Conservation (phyloP, 2,797 vertebrate genomes). For the Benthosema pterotum region DNA sequence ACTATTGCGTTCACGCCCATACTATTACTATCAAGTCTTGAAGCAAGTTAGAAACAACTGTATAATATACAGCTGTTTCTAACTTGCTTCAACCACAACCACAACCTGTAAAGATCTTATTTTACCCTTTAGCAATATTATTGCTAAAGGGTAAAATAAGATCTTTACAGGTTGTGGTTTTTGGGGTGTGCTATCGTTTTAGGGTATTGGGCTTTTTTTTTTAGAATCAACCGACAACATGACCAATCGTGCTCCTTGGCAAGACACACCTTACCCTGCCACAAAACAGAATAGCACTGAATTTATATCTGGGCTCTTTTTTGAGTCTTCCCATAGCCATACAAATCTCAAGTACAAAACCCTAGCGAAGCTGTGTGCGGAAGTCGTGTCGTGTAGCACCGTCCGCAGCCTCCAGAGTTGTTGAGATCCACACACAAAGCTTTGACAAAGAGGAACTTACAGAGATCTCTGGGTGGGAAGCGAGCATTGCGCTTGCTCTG, state of each 20-base stretch:
- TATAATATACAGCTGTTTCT: no score
- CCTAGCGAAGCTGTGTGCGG: constrained; percentile 30
- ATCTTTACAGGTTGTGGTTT: neutral
- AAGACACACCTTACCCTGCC: neutral
- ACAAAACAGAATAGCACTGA: constrained; percentile 26
- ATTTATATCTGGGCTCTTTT: constrained; percentile 15
- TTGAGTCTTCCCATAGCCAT: constrained; percentile 22
- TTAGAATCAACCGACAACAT: constrained; percentile 19
- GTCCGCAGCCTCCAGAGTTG: constrained; percentile 24
- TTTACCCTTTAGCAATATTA: no score
- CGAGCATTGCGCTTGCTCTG: constrained; percentile 73
- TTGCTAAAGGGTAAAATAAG: neutral
- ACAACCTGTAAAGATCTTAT: no score
- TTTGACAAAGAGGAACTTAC: constrained; percentile 79
- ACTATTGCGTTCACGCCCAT: no score
- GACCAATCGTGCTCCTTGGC: constrained; percentile 8
- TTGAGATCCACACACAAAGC: constrained; percentile 26
- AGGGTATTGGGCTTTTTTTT: constrained; percentile 4
- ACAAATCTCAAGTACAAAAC: no score
- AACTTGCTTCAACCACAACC: no score
- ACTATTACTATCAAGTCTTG: no score
- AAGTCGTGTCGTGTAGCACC: constrained; percentile 34
- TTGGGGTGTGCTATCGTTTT: no score
- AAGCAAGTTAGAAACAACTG: no score
- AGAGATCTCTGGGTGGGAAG: constrained; percentile 81